These are phyloP conservation scores for Lacerta agilis DNA, from an alignment of 2,797 vertebrate genomes.

Conservation along the genomic window DNA sequence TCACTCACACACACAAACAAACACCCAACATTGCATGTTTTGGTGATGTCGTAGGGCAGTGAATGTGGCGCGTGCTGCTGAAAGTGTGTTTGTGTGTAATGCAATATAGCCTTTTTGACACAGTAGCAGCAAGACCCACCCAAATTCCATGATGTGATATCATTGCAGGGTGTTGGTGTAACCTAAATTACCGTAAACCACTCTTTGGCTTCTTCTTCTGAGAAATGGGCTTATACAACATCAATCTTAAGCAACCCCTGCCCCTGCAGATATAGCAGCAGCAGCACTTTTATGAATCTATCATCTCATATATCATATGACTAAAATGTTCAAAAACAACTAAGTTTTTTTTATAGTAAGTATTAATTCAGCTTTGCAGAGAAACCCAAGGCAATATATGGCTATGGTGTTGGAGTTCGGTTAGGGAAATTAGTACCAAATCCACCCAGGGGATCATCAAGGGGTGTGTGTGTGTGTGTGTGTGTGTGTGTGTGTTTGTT, in stretches of 20 bases:
- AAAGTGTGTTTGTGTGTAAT: background rate
- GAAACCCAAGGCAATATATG: too few relatives aligned
- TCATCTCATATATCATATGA: background rate
- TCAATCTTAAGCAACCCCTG: background rate
- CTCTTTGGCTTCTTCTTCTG: too few relatives aligned
- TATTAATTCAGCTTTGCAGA: too few relatives aligned
- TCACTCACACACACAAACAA: background rate
- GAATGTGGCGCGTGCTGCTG: too few relatives aligned
- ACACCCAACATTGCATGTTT: background rate
- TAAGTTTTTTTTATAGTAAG: background rate
- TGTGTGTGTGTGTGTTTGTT: too few relatives aligned
- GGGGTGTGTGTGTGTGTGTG: too few relatives aligned
- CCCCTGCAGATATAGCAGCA: background rate
- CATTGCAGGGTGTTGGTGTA: background rate
- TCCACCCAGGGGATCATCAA: too few relatives aligned
- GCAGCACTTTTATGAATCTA: background rate
- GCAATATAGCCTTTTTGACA: background rate
- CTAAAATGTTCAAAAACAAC: background rate
- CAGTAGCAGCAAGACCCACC: background rate
- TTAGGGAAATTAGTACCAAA: too few relatives aligned
- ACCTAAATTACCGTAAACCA: background rate
- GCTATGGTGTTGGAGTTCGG: too few relatives aligned
- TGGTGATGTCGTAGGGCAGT: too few relatives aligned
- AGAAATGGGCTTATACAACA: too few relatives aligned
- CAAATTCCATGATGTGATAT: background rate